Conservation (phyloP, 2,797 vertebrate genomes). For the Amazona finschi region DNA sequence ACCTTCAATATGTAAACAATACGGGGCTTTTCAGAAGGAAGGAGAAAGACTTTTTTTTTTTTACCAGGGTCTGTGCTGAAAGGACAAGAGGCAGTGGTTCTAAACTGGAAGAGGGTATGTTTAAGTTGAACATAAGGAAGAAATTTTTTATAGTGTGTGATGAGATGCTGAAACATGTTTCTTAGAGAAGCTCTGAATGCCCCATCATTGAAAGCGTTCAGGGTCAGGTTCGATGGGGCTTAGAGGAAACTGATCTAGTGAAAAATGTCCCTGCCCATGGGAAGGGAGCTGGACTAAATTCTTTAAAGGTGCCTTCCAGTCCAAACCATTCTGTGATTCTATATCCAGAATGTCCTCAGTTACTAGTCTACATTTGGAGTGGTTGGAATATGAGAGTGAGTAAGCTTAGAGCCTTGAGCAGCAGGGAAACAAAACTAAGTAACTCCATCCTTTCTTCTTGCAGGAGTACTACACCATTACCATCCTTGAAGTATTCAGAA, state of each 20-base stretch:
- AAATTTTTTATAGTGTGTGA: no score
- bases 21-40: not conserved
- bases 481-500: not conserved
- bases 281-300: not conserved
- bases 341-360: not conserved
- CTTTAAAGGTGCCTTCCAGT: not conserved
- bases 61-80: not conserved
- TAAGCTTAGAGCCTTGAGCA: not conserved
- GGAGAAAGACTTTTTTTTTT: not conserved
- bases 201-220: not conserved
- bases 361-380: not conserved
- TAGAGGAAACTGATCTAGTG: not conserved
- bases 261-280: not conserved
- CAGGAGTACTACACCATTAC: not conserved
- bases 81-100: not conserved
- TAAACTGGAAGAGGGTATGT: not conserved
- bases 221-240: not conserved
- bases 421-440: not conserved
- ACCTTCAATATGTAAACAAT: not conserved
- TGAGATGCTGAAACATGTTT: not conserved
- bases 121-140: not conserved
- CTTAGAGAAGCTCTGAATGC: not conserved
- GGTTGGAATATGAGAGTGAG: not conserved
- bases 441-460: not conserved
- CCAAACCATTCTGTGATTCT: not conserved